Base-by-base conservation (phyloP, 2,797 vertebrate species). In the Strix occidentalis region DNA sequence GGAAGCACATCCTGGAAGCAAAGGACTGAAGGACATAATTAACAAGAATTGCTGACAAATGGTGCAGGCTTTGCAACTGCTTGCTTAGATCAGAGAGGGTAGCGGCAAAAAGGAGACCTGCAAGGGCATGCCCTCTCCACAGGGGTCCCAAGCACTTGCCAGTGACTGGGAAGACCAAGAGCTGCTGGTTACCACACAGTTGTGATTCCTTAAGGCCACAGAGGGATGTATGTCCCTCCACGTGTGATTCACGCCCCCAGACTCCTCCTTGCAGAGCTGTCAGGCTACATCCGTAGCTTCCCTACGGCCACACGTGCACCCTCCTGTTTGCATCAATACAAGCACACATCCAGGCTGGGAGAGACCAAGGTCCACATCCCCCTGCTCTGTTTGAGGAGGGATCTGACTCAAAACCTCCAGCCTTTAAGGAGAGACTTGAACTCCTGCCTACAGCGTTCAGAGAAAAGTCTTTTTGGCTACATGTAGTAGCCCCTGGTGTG, bases 301-400 rank as follows among this genome's bases (percentile, higher is more conserved):
- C 37, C 72, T 65, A 45, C 0, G 1, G 50, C 31, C 61, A 81
- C 0, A 0, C 0, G 0, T 13, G 9, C 63, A 53, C 60, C 31
- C 18, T 82, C 56, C 58, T 66, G 26, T 56, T 48, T 63, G 56
- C 39, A 63, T 10, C 2, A 2, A 64, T 3, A 53, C 12, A 48
- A 57, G 48, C 71, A 79, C 0, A 0, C 43, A 53, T 8, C 39
- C 15, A 60, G 53, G 48, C 61, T 64, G 35, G 15, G 33, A 24
- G 21, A 82, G 60, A n/a, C 33, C 65, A 77, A 86, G 56, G 65
- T 35, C 43, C 65, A 50, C 15, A 33, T 35, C 19, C 8, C 14
- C 65, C 19, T 0, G 5, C 57, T 72, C 61, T 58, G 11, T 46
- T 2, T 3, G 2, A 87, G 60, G 15, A 57, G 9, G 25, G 35